Base-by-base conservation (phyloP, 2,113 vertebrate genomes). In the Thunnus maccoyii region DNA sequence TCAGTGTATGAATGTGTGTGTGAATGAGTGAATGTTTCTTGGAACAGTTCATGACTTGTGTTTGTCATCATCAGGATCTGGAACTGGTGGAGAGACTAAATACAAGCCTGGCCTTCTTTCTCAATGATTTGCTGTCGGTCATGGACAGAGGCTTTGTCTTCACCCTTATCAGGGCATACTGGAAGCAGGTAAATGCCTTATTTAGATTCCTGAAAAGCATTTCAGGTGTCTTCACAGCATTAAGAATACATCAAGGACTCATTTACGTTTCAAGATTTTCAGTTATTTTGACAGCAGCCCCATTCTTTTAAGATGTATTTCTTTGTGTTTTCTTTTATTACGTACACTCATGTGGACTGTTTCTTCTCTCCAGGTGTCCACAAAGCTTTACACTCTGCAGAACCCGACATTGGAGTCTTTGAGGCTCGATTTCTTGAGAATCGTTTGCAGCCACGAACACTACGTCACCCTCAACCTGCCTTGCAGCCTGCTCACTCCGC, bases 61-160 rank as follows among this genome's bases (percentile, higher is more conserved):
- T 79, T 57, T 86, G 71, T 84, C 76, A 50, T 93, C 18, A 66
- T 66, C 66, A 99, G 98, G 98, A 99, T 90, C 94, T 96, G 57
- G 98, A 99, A 93, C 96, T 99, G 96, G 97, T 98, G 57, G 98
- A 99, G 88, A 97, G 97, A 83, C 96, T 99, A 10, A 99, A 99
- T 91, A 97, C 96, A 9, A 99, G 98, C 60, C 96, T 99, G 52
- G 98, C 97, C 0, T 99, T 99, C 92, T 99, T 99, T 85, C 96
- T 99, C 82, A 99, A 99, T 71, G 98, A 99, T 90, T 89, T 99
- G 55, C 93, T 99, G 78, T 99, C 98, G 62, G 96, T 99, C 86
- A 99, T 99, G 98, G 98, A 99, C 91, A 95, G 98, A 91, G 98
- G 98, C 63, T 99, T 99, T 89, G 98, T 99, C 86, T 99, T 99